Evolutionary conservation across 2,797 vertebrate genomes (phyloP), one percentile per base, ranked within the genome.

Genomic region (Sebastes cheni): DNA sequence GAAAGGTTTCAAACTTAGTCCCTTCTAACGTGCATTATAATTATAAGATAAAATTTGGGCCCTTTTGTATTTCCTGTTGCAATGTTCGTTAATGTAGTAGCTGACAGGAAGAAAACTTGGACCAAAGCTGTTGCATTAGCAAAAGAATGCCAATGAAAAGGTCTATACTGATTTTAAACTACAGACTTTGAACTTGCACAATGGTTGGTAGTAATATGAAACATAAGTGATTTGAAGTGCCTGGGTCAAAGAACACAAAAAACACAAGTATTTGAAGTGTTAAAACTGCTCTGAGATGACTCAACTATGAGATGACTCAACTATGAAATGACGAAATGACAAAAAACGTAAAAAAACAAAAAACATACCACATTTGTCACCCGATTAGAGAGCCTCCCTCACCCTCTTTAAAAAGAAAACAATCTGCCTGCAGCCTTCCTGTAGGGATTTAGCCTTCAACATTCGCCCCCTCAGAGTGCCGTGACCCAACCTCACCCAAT

Each of bases 361-460:
- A 71, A 52, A 50, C 27, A 66, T 34, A n/a, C 22, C 50, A 34
- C 7, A 32, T 32, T 22, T 25, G 39, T 75, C 23, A 23, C 20
- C 54, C 6, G 6, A 59, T 72, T 50, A 10, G n/a, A 71, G 52
- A 71, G 36, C 60, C 56, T 67, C 16, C 32, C 20, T 75, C 8
- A 8, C 16, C 42, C 14, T 64, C 27, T 13, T 71, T 22, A 6
- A 62, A 3, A 69, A 72, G n/a, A 54, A 71, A 80, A 79, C 54
- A 29, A 79, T 76, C 66, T 12, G 12, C 42, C 56, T 10, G 9
- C 34, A 20, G 54, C 62, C 46, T 66, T 61, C 46, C 34, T 39
- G 65, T 67, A 12, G 16, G 22, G 55, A 78, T 79, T 81, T 77
- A 76, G 36, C 72, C 67, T 81, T 70, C 84, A 81, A 88, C 77